Evolutionary conservation across 64 coral and sea anemone genomes (phyloP).

Genomic region (Actinia equina): DNA sequence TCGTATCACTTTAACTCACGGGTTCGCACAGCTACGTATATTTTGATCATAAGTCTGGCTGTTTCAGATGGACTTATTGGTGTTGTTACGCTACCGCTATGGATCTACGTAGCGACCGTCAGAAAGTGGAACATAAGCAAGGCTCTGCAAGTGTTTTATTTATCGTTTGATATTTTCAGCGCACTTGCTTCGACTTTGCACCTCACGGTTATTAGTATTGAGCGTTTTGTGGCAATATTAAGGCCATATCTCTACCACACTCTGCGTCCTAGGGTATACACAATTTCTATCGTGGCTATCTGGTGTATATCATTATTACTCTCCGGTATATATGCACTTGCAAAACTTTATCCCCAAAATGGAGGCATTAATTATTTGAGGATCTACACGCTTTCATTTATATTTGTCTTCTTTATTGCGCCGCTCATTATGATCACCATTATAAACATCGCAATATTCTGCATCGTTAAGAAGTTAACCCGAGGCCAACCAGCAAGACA

Average conservation of each 20-base stretch:
- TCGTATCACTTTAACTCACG: constrained; percentile 42
- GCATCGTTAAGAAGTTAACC: constrained; percentile 35
- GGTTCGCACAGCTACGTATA: constrained; percentile 43
- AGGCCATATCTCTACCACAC: constrained; percentile 44
- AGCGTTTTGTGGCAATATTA: constrained; percentile 44
- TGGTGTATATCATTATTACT: constrained; percentile 31
- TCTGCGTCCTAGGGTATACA: constrained; percentile 26
- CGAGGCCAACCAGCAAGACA: constrained; percentile 4
- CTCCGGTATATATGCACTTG: constrained; percentile 22
- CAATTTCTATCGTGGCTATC: constrained; percentile 2
- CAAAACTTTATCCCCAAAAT: neutral
- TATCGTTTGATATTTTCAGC: constrained; percentile 58
- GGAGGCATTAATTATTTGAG: neutral
- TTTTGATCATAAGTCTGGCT: constrained; percentile 45
- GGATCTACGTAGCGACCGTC: constrained; percentile 35
- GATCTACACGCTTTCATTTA: constrained; percentile 38
- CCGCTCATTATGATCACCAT: constrained; percentile 36
- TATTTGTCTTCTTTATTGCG: constrained; percentile 32
- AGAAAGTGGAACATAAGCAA: neutral
- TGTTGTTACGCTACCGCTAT: constrained; percentile 46
- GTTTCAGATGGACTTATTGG: constrained; percentile 43
- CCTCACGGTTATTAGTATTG: constrained; percentile 39
- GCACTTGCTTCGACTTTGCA: constrained; percentile 54
- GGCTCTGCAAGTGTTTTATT: constrained; percentile 26
- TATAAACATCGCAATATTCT: constrained; percentile 45